Evolutionary conservation across 2,113 vertebrate genomes (phyloP), one percentile per base, ranked within the genome.

Genomic region (Cranoglanis bouderius): DNA sequence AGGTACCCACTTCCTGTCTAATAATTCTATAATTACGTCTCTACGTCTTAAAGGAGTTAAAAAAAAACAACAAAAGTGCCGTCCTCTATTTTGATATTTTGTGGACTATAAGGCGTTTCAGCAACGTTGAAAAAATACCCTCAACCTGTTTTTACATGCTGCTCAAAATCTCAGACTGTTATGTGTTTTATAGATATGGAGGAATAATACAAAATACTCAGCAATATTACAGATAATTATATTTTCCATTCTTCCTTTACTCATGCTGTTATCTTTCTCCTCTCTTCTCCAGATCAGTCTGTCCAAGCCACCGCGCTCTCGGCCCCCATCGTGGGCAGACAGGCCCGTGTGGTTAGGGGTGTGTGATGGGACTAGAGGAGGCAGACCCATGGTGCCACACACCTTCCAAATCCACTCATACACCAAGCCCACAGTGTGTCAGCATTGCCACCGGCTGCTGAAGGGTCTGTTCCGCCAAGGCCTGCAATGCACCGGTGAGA

Each of bases 391-490:
- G 70, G 96, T 97, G 78, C 97, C 97, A 0, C 97, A 97, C 92
- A 97, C 96, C 86, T 97, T 97, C 92, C 96, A 97, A 91, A 96
- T 97, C 92, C 97, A 97, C 94, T 97, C 95, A 89, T 97, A 97
- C 93, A 97, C 96, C 16, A 96, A 96, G 82, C 96, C 96, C 91
- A 97, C 97, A 0, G 92, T 96, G 77, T 97, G 97, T 90, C 97
- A 97, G 93, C 89, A 94, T 92, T 97, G 97, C 94, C 96, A 95
- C 90, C 94, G 95, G 43, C 94, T 97, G 67, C 96, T 97, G 83
- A 96, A 96, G 89, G 97, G 97, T 0, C 96, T 97, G 80, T 97
- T 97, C 93, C 95, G 97, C 1, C 97, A 97, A 91, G 97, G 97
- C n/a, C 93, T 97, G 67, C 97, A 97, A 93, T 97, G 97, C 94